A percentile compares a stretch with the other conserved stretches of the same genome.
These are phyloP conservation scores for Magallana nippona DNA, from an alignment of 2,888 invertebrate genomes.

Conservation along the genomic window DNA sequence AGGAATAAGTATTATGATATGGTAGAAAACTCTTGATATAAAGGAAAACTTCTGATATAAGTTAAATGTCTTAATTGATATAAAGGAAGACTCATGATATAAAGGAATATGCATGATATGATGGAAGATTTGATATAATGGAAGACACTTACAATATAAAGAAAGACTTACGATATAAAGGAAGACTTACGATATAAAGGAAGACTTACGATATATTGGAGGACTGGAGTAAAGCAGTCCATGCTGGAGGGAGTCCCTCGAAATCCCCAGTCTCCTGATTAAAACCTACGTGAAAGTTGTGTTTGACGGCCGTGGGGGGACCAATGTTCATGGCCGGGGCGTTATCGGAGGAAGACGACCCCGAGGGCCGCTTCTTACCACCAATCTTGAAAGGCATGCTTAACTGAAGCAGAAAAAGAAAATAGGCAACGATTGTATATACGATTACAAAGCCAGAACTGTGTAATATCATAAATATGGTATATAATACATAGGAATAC, in stretches of 20 bases:
- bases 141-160: neutral
- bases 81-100: neutral
- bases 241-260: slow-evolving; percentile 87
- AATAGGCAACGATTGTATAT: neutral
- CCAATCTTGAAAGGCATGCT: slow-evolving; percentile 34
- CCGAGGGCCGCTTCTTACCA: slow-evolving; percentile 40
- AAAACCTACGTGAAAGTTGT: slow-evolving; percentile 92
- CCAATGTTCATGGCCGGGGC: slow-evolving; percentile 84
- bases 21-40: no score
- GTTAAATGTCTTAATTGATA: slow-evolving; percentile 86
- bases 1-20: no score
- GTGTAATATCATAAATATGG: neutral
- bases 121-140: neutral
- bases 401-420: slow-evolving; percentile 31
- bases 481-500: no score
- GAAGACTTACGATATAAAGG: neutral
- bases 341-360: slow-evolving; percentile 42
- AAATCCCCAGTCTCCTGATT: slow-evolving; percentile 90
- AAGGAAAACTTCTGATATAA: slow-evolving; percentile 83
- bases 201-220: slow-evolving; percentile 86
- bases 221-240: slow-evolving; percentile 84
- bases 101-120: neutral
- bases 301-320: slow-evolving; percentile 90
- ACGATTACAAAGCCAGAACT: slow-evolving; percentile 12
- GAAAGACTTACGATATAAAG: neutral